Percentiles rank a stretch among this genome's conserved stretches.
phyloP scores from a whole-genome alignment of 2,888 invertebrate species.

The Antitype chi region DNA sequence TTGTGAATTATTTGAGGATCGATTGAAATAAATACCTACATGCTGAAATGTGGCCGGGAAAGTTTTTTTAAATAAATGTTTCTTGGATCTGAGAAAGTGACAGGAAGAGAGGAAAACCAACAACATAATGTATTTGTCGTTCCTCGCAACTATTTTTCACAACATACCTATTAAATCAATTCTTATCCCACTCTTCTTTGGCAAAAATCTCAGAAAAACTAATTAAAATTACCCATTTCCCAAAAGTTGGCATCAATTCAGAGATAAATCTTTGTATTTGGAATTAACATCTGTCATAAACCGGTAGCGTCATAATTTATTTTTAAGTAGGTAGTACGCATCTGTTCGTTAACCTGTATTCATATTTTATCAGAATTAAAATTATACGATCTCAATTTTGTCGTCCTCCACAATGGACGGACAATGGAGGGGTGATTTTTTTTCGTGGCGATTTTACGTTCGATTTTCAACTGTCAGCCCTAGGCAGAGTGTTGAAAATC shows the following conservation, averaged over 20 bases:
- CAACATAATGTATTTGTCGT: background rate
- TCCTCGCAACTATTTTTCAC: constrained; percentile 26
- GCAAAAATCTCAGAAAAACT: constrained; percentile 21
- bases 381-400: background rate
- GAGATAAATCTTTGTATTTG: background rate
- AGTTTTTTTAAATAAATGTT: constrained; percentile 5
- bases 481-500: background rate
- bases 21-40: background rate
- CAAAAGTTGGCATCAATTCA: constrained; percentile 24
- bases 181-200: background rate
- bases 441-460: too few species aligned
- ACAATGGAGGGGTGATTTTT: too few species aligned
- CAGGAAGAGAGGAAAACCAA: background rate
- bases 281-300: background rate
- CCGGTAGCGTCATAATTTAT: background rate
- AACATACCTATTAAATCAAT: background rate
- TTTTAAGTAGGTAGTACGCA: background rate
- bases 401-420: background rate
- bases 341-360: background rate
- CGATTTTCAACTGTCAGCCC: background rate
- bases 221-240: constrained; percentile 6
- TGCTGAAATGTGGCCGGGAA: background rate
- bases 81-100: background rate
- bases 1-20: background rate
- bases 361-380: too few species aligned